These are phyloP conservation scores for Graptemys geographica DNA, from an alignment of 2,797 vertebrate genomes.

Conservation along the genomic window DNA sequence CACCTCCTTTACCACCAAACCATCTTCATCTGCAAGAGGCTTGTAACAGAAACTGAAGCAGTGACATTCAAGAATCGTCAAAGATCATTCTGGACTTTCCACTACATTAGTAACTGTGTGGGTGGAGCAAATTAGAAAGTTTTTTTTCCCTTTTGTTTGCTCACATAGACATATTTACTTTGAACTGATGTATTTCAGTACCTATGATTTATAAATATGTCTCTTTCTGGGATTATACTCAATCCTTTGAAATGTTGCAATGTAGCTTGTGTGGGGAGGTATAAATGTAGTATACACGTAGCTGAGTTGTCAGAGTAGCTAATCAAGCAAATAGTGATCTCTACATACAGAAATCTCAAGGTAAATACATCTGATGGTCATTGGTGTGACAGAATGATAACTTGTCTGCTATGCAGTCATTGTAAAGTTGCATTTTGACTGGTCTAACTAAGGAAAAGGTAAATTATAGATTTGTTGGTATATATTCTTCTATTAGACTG, in stretches of 20 bases:
- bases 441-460: neutral
- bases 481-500: neutral
- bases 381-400: neutral
- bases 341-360: neutral
- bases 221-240: conserved; percentile 14
- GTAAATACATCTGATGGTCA: conserved; percentile 31
- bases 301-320: neutral
- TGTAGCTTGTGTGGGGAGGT: neutral
- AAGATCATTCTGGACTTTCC: neutral
- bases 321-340: neutral
- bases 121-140: neutral
- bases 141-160: neutral
- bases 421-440: neutral
- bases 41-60: conserved; percentile 28
- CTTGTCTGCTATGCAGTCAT: neutral
- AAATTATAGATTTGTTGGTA: conserved; percentile 17
- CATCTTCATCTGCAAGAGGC: neutral
- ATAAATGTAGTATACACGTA: neutral
- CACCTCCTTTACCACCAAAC: neutral
- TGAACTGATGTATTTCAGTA: conserved; percentile 32
- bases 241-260: neutral
- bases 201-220: neutral
- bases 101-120: neutral
- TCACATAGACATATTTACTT: conserved; percentile 34
- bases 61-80: conserved; percentile 27